These are phyloP conservation scores for Manduca sexta DNA, from an alignment of 1,140 invertebrate genomes.

Conservation along the genomic window DNA sequence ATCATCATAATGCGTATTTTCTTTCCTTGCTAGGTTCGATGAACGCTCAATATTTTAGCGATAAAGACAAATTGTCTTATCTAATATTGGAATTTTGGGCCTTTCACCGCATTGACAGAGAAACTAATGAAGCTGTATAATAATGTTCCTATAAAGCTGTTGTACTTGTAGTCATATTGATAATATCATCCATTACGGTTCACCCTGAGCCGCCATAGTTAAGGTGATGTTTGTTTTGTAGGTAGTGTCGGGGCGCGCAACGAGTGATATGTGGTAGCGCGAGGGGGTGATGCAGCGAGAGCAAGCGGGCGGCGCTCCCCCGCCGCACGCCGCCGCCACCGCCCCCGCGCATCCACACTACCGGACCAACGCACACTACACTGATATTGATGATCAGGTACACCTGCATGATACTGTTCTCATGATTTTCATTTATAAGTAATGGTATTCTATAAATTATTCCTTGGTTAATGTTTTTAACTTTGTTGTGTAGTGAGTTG, in stretches of 20 bases:
- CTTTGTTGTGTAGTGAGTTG: too few species aligned
- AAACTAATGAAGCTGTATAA: too few species aligned
- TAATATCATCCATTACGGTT: too few species aligned
- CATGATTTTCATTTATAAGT: too few species aligned
- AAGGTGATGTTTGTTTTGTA: constrained; percentile 6
- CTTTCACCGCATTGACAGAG: too few species aligned
- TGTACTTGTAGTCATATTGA: too few species aligned
- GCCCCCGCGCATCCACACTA: constrained; percentile 36
- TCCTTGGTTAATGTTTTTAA: too few species aligned
- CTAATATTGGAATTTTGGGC: neutral
- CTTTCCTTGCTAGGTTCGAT: neutral
- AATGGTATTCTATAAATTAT: too few species aligned
- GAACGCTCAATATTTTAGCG: neutral
- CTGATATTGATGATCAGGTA: constrained; percentile 71
- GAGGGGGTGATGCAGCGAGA: constrained; percentile 66
- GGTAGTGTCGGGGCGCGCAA: constrained; percentile 24
- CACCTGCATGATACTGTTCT: too few species aligned
- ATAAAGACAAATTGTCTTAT: neutral
- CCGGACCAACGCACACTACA: constrained; percentile 45
- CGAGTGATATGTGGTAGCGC: constrained; percentile 59
- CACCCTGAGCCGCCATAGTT: neutral
- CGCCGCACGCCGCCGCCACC: constrained; percentile 48
- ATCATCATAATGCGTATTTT: too few species aligned
- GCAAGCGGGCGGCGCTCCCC: constrained; percentile 58
- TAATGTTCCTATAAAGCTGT: too few species aligned